Conservation (phyloP, 2,113 vertebrate genomes). For the Procavia capensis region DNA sequence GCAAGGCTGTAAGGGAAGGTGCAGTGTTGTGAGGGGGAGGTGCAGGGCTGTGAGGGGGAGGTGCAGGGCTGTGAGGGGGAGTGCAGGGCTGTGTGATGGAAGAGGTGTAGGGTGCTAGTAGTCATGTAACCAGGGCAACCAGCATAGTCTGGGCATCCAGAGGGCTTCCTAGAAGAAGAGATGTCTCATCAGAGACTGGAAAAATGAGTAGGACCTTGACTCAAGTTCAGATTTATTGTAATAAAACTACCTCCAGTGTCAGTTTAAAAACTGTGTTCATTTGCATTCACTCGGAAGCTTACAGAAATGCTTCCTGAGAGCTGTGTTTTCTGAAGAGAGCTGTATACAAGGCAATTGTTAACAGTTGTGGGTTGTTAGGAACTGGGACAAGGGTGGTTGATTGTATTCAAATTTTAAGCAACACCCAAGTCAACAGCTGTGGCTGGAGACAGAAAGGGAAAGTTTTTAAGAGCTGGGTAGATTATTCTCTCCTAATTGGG, state of each 20-base stretch:
- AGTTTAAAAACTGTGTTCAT: background rate
- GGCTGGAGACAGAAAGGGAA: background rate
- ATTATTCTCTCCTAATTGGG: conserved; percentile 28
- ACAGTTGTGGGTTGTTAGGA: conserved; percentile 22
- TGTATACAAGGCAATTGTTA: conserved; percentile 42
- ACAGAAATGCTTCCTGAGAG: background rate
- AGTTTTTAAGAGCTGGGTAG: conserved; percentile 2
- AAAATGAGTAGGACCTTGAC: background rate
- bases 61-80: background rate
- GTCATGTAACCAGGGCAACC: background rate
- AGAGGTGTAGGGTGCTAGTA: background rate
- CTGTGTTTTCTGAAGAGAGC: conserved; percentile 49
- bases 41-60: background rate
- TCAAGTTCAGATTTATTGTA: background rate
- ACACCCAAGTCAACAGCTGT: conserved; percentile 19
- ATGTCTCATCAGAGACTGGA: background rate
- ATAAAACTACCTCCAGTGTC: background rate
- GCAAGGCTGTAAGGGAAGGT: background rate
- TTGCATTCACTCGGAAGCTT: conserved; percentile 10
- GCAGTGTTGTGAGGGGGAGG: background rate
- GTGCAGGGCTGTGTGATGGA: background rate
- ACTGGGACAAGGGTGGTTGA: conserved; percentile 47
- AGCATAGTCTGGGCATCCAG: background rate
- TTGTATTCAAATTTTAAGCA: conserved; percentile 62
- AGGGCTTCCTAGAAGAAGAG: conserved; percentile 35